phyloP scores from a whole-genome alignment of 2,888 invertebrate species.

The Onchidella celtica region DNA sequence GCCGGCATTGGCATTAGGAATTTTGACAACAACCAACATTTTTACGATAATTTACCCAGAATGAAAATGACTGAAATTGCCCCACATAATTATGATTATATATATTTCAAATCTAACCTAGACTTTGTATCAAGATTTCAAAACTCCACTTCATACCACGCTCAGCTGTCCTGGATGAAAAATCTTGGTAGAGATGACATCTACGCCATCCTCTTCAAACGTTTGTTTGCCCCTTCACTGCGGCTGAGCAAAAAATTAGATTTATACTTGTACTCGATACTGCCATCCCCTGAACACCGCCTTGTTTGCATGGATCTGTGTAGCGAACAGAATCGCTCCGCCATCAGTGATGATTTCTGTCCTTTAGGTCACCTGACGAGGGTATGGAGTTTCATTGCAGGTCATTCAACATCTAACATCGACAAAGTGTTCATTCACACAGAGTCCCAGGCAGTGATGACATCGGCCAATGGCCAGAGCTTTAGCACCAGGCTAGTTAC shows the following conservation, averaged over 20 bases:
- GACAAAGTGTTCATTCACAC: slow-evolving; percentile 33
- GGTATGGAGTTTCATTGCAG: slow-evolving; percentile 33
- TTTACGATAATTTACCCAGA: slow-evolving; percentile 8
- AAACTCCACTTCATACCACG: background rate
- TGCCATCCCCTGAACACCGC: slow-evolving; percentile 24
- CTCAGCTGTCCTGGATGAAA: slow-evolving; percentile 36
- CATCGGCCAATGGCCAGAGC: background rate
- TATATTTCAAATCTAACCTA: slow-evolving; percentile 43
- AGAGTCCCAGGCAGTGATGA: slow-evolving; percentile 23
- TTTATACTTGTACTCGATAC: background rate
- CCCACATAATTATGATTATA: slow-evolving; percentile 23
- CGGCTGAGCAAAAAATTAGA: slow-evolving; percentile 10
- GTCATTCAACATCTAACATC: slow-evolving; percentile 1
- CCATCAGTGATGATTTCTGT: background rate
- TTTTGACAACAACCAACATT: slow-evolving; percentile 19
- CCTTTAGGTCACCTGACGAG: background rate
- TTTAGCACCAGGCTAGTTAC: slow-evolving; percentile 15
- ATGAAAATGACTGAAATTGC: slow-evolving; percentile 19
- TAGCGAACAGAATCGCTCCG: slow-evolving; percentile 13
- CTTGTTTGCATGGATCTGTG: slow-evolving; percentile 35
- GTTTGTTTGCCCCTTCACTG: slow-evolving; percentile 7
- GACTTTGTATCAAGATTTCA: slow-evolving; percentile 36
- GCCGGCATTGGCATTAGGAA: slow-evolving; percentile 2
- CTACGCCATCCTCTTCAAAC: slow-evolving; percentile 14
- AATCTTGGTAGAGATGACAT: slow-evolving; percentile 18